A percentile compares a stretch with the other conserved stretches of the same genome.
Conservation (phyloP, 2,113 vertebrate genomes). For the Hippoglossus stenolepis region DNA sequence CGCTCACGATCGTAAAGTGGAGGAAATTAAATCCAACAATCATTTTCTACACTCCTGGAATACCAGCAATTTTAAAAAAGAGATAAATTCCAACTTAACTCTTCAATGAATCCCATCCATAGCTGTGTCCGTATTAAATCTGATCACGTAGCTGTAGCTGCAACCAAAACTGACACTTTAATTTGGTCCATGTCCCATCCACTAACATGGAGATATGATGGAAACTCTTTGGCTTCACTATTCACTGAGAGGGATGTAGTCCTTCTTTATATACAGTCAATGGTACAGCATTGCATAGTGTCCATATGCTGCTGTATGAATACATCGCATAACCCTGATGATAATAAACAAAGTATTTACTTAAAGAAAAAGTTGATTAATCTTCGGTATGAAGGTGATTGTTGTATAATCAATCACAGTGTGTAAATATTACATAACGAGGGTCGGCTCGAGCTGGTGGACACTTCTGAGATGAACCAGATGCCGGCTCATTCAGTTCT, state of each 20-base stretch:
- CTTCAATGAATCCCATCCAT: slow-evolving; percentile 37
- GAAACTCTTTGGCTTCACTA: too few species aligned
- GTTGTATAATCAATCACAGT: slow-evolving; percentile 58
- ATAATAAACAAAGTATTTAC: too few species aligned
- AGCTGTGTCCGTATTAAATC: slow-evolving; percentile 7
- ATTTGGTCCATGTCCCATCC: too few species aligned
- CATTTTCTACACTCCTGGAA: slow-evolving; percentile 17
- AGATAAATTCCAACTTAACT: slow-evolving; percentile 16
- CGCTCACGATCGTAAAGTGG: not conserved
- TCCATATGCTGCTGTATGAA: too few species aligned
- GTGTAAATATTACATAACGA: slow-evolving; percentile 64
- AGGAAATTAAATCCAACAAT: slow-evolving; percentile 35
- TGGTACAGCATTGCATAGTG: too few species aligned
- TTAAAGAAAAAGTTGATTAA: not conserved
- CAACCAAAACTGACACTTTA: too few species aligned
- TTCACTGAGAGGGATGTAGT: too few species aligned
- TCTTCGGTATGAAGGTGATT: slow-evolving; percentile 28
- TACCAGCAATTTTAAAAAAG: not conserved
- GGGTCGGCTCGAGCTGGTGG: slow-evolving; percentile 22
- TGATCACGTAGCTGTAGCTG: too few species aligned
- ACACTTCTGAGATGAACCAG: slow-evolving; percentile 67
- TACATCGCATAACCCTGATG: too few species aligned
- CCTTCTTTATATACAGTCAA: too few species aligned
- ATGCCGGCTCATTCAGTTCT: slow-evolving; percentile 44
- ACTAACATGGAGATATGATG: too few species aligned